Conservation (phyloP, 2,888 invertebrate genomes). For the Sphaerophoria taeniata region DNA sequence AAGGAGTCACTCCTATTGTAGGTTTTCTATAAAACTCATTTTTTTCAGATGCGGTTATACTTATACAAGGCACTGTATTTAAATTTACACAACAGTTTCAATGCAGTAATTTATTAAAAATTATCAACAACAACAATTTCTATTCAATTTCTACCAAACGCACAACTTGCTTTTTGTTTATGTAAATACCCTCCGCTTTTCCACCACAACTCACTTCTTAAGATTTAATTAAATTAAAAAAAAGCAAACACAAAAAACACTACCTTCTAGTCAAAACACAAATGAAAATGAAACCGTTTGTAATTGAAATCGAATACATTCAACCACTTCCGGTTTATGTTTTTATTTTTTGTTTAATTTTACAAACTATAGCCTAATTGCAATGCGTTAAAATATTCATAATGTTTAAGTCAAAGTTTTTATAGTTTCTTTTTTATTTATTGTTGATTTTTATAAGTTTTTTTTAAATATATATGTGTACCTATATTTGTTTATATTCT, state of each 20-base stretch:
- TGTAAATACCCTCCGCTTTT: conserved; percentile 51
- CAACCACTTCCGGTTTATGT: conserved; percentile 25
- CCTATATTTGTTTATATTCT: conserved; percentile 45
- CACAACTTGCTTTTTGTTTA: conserved; percentile 47
- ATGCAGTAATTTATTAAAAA: conserved; percentile 41
- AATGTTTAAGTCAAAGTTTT: conserved; percentile 43
- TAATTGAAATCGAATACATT: conserved; percentile 25
- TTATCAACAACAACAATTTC: background rate
- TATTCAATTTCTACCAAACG: conserved; percentile 44
- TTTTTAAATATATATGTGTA: conserved; percentile 31
- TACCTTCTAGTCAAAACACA: conserved; percentile 69
- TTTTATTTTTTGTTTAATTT: conserved; percentile 53
- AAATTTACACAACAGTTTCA: conserved; percentile 11
- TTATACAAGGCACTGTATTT: too few relatives aligned
- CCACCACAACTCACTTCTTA: conserved; percentile 31
- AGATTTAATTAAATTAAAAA: conserved; percentile 10
- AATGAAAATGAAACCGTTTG: conserved; percentile 15
- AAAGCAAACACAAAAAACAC: background rate
- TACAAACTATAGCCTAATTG: conserved; percentile 62
- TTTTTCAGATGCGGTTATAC: too few relatives aligned
- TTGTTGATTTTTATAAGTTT: conserved; percentile 65
- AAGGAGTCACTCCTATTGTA: too few relatives aligned
- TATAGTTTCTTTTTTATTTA: conserved; percentile 64
- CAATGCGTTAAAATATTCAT: conserved; percentile 33
- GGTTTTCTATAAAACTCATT: too few relatives aligned